These are phyloP conservation scores for Listrodromus nycthemerus DNA, from an alignment of 2,888 invertebrate species.

Conservation along the genomic window DNA sequence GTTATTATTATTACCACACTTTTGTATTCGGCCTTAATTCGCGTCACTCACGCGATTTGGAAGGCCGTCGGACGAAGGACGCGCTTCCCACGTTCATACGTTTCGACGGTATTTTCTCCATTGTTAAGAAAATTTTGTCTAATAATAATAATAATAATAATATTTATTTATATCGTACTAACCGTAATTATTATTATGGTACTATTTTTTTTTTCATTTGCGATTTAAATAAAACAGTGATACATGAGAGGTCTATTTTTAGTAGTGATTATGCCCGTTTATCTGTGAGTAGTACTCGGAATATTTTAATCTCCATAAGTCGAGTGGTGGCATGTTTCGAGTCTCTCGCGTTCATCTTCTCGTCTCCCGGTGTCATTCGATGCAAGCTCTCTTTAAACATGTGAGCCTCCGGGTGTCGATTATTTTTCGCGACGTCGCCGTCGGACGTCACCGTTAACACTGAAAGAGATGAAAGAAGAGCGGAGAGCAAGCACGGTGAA, in stretches of 20 bases:
- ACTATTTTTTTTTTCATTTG: neutral
- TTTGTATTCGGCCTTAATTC: conserved; percentile 72
- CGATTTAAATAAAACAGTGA: neutral
- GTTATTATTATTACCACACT: conserved; percentile 44
- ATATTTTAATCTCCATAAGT: conserved; percentile 36
- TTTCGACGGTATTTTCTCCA: conserved; percentile 3
- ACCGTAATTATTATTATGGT: neutral
- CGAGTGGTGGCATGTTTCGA: conserved; percentile 20
- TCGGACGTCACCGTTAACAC: conserved; percentile 16
- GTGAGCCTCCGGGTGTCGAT: conserved; percentile 20
- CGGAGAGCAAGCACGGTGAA: conserved; percentile 1
- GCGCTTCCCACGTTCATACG: conserved; percentile 75
- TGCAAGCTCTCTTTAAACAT: conserved; percentile 24
- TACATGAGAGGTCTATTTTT: conserved; percentile 3
- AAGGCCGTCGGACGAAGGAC: conserved; percentile 75
- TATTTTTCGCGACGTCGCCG: conserved; percentile 42
- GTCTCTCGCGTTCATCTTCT: conserved; percentile 16
- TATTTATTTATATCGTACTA: neutral
- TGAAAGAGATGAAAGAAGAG: conserved; percentile 33
- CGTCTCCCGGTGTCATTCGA: conserved; percentile 24
- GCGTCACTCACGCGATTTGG: conserved; percentile 75
- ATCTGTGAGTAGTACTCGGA: conserved; percentile 35
- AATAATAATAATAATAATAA: neutral
- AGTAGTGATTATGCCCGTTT: conserved; percentile 7
- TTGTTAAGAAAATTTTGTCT: neutral